These are phyloP conservation scores for Chiloscyllium plagiosum DNA, from an alignment of 2,113 vertebrate species.

Conservation along the genomic window DNA sequence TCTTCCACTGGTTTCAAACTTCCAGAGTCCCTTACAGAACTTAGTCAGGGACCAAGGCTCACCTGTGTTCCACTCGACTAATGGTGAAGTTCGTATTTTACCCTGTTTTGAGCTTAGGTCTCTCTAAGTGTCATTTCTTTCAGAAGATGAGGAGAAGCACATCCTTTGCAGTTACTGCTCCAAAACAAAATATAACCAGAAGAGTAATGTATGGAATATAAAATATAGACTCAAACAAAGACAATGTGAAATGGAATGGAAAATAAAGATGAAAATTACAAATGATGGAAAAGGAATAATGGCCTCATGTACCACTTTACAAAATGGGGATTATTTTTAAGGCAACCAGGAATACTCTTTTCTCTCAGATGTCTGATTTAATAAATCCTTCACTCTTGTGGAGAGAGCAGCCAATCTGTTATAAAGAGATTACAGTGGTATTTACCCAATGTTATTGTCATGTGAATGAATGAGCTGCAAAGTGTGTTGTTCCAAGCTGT, in stretches of 20 bases:
- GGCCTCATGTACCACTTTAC: background rate
- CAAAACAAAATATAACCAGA: background rate
- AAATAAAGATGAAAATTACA: background rate
- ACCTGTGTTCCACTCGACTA: too few relatives aligned
- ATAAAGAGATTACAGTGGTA: too few relatives aligned
- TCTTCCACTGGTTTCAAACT: too few relatives aligned
- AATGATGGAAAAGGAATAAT: background rate
- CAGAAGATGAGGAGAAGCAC: background rate
- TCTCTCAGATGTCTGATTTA: background rate
- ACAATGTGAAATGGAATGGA: background rate
- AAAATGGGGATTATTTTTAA: background rate
- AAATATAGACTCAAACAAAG: background rate
- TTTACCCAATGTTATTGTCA: background rate
- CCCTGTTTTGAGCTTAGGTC: too few relatives aligned
- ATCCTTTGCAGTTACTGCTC: background rate
- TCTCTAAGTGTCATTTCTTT: background rate
- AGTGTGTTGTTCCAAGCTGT: background rate
- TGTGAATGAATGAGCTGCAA: background rate
- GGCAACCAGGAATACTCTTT: background rate
- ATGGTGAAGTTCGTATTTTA: too few relatives aligned
- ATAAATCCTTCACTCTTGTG: background rate
- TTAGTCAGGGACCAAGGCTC: too few relatives aligned
- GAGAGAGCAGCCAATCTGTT: background rate
- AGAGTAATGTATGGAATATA: background rate
- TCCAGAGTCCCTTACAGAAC: too few relatives aligned